Base-by-base conservation (phyloP, 2,888 invertebrate genomes). In the Dioctria rufipes region DNA sequence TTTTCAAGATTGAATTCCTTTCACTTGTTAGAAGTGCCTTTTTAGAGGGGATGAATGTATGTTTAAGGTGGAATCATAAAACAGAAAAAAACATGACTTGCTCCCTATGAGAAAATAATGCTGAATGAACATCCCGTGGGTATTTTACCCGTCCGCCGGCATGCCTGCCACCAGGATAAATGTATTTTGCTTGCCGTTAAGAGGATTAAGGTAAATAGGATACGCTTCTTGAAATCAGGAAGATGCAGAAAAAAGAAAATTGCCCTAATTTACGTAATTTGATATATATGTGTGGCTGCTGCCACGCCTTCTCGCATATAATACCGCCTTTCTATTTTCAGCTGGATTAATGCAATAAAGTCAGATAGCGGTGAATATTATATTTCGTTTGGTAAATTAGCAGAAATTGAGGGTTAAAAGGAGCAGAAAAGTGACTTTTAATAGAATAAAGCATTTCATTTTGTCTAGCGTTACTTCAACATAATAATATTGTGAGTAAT, bases 31-130 rank as follows among this genome's bases (percentile, higher is more conserved):
- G 65, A 25, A 25, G 25, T 25, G 25, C 25, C 25, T 25, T 25
- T 25, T 25, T 25, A 25, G 25, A 25, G 25, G 25, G n/a, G 65
- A 4, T 40, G 65, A n/a, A 11, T 25, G 39, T n/a, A 37, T 5
- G 65, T 60, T n/a, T 5, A 60, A 37, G 40, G 40, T 5, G 40
- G 65, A 9, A 39, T 25, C 25, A 25, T 25, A 25, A n/a, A 40
- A 65, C 65, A 40, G 65, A 65, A 42, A 40, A 65, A 65, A 65
- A 65, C 65, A 65, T 65, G 65, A 65, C 65, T 65, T 65, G 65
- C 42, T 65, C 40, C 40, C 42, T 42, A 65, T 65, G 40, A 65
- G 42, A 65, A 65, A 65, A 65, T 65, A 42, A 65, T 65, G 65
- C 65, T 25, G 25, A 25, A 25, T 25, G 25, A 25, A 25, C 25